Base-by-base conservation (phyloP, 2,113 vertebrate genomes). In the Zeus faber region DNA sequence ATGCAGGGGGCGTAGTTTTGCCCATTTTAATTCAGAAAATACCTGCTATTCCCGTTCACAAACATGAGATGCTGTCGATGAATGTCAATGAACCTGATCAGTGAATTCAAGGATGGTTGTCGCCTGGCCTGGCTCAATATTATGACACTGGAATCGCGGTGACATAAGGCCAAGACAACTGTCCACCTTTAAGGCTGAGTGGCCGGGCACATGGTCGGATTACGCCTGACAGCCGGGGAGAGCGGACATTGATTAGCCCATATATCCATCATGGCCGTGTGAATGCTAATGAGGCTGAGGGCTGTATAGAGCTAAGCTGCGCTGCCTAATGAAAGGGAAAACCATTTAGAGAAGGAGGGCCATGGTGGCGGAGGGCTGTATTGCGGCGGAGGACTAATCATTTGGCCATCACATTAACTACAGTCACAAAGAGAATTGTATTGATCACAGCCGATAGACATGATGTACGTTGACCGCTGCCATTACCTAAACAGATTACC, bases 181-280 rank as follows among this genome's bases (percentile, higher is more conserved):
- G 83, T 67, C 72, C 74, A 65, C 79, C 77, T 84, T 81, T 76
- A 72, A 71, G 85, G 77, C 58, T 74, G 81, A 80, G 67, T 62
- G 77, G 53, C 57, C 37, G 72, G 50, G 72, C 81, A 82, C 80
- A 80, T 82, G 83, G 77, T 77, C 49, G 41, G 17, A 73, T 68
- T 17, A 62, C 18, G 65, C 73, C 68, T 49, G 77, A 82, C 76
- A 81, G 76, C 61, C 17, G 24, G 57, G 64, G 46, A 67, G 65
- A 75, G 76, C 16, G 57, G 49, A 47, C 77, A 79, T 82, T 75
- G 74, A 87, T 85, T 75, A 80, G 61, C 72, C 68, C 64, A 43
- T 67, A 67, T 76, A 81, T 79, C 78, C 77, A 74, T 84, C 77
- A 66, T 13, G 39, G 49, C 50, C 45, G 53, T 67, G 74, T 74